Evolutionary conservation across 2,888 invertebrate genomes (phyloP), one percentile per base, ranked within the genome.

Genomic region (Biston stratarius): DNA sequence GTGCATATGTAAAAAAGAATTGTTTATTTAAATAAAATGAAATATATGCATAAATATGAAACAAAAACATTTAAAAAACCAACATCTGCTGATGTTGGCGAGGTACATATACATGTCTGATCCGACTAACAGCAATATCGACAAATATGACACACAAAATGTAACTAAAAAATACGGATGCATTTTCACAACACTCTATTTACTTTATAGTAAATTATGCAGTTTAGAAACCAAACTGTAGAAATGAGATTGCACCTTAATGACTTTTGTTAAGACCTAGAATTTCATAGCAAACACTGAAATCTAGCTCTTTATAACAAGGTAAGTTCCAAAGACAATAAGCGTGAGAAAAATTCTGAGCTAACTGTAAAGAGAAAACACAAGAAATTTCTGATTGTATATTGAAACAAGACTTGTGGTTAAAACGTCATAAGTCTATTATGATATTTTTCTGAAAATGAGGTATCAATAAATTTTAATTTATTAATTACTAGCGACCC

Each of bases 281-380:
- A 14, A 40, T 52, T n/a, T 10, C 44, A 63, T 51, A 47, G 5
- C 10, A 48, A 38, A 40, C 24, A 33, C 10, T 56, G 15, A 49
- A 61, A 52, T 57, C 65, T 12, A 45, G 48, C 48, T 63, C 52
- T 64, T 60, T 70, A 65, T 64, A 70, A 63, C 57, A 45, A 63
- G 51, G 61, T 44, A 59, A 49, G 82, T 78, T 80, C 79, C 81
- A 49, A 69, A 85, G 80, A 87, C 83, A 86, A 87, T 87, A 83
- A 85, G 78, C 91, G 91, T 91, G 91, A 89, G 91, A 91, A 90
- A 85, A 87, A 72, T 84, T 75, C 81, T 76, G 65, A 67, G 62
- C 9, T 89, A 88, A 91, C 88, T 87, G 90, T 90, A 86, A 73
- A 72, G 79, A 75, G 83, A 85, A 84, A 86, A 84, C 83, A 70